Conservation (phyloP, 2,888 invertebrate genomes). For the Spodoptera exigua region DNA sequence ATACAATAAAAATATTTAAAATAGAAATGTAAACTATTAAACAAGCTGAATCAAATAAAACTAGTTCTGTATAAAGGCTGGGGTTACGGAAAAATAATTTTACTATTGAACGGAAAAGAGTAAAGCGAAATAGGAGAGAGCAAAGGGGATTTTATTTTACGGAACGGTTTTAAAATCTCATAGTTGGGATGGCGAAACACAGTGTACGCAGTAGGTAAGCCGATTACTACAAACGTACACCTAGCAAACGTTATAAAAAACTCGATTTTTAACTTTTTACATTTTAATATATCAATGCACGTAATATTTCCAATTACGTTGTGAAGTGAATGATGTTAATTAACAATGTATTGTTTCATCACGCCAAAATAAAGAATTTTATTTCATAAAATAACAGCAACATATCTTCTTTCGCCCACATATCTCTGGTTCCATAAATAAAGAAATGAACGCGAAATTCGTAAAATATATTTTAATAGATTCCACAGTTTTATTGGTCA, state of each 20-base stretch:
- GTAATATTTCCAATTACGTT: no score
- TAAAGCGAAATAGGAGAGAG: constrained; percentile 29
- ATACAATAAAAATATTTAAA: constrained; percentile 4
- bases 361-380: no score
- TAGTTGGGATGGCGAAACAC: constrained; percentile 25
- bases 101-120: constrained; percentile 17
- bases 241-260: constrained; percentile 36
- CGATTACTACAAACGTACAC: constrained; percentile 33
- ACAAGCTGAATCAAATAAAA: constrained; percentile 16
- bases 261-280: constrained; percentile 21
- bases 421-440: no score
- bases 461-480: no score
- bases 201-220: constrained; percentile 30
- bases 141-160: constrained; percentile 32
- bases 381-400: no score
- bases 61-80: constrained; percentile 17
- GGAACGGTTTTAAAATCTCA: constrained; percentile 33
- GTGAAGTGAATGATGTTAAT: no score
- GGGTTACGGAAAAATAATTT: constrained; percentile 22
- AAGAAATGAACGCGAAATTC: no score
- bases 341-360: no score
- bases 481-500: no score
- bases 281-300: constrained; percentile 15
- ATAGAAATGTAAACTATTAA: constrained; percentile 12
- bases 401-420: no score